These are phyloP conservation scores for Macaca fascicularis DNA, from an alignment of 2,113 vertebrate genomes.

Conservation along the genomic window DNA sequence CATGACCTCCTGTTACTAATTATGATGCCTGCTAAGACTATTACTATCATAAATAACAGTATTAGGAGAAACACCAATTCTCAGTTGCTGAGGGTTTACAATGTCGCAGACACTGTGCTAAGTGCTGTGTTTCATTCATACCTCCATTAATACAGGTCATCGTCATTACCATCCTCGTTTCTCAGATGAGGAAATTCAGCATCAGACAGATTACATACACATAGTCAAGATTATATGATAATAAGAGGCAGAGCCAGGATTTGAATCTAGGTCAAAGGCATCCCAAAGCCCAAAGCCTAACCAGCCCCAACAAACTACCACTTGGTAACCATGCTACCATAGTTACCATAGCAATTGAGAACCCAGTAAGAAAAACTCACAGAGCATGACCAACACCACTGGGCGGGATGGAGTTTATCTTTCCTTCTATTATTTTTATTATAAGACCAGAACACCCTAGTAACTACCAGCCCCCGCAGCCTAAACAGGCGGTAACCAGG, in stretches of 20 bases:
- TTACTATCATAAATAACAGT: too few species aligned
- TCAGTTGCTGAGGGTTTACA: neutral
- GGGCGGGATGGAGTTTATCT: neutral
- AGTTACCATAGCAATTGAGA: neutral
- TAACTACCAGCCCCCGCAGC: neutral
- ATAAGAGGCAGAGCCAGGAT: neutral
- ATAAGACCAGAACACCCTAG: neutral
- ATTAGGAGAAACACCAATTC: neutral
- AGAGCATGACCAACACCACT: fast-evolving
- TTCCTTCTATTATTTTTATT: conserved; percentile 15
- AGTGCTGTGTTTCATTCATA: fast-evolving
- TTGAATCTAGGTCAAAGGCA: neutral
- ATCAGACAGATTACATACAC: neutral
- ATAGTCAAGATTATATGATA: neutral
- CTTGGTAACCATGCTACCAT: neutral
- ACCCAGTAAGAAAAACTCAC: neutral
- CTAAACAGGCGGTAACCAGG: conserved; percentile 3
- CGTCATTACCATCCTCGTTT: neutral
- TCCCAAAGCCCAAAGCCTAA: neutral
- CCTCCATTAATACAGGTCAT: too few species aligned
- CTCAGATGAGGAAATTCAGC: neutral
- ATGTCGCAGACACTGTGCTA: neutral
- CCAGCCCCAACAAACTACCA: neutral
- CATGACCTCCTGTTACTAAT: too few species aligned
- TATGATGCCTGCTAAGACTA: neutral